Percentiles rank a stretch among this genome's conserved stretches.
Evolutionary conservation across 2,113 vertebrate species (phyloP).

Genomic region (Xiphophorus hellerii): DNA sequence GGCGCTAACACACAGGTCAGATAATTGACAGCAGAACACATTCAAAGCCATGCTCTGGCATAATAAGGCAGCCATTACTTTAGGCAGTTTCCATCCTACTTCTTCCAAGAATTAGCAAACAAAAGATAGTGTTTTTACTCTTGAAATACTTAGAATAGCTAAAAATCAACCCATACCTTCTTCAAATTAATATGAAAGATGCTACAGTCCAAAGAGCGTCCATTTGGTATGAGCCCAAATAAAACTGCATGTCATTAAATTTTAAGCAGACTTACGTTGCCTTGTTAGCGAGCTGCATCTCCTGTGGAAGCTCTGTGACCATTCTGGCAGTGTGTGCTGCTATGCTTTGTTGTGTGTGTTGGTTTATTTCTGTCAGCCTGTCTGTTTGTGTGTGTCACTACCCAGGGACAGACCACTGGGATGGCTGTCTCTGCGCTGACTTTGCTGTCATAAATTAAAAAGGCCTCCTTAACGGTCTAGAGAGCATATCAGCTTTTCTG

Average conservation of each 20-base stretch:
- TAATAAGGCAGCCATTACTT: slow-evolving; percentile 60
- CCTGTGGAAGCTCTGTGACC: slow-evolving; percentile 56
- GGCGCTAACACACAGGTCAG: not conserved
- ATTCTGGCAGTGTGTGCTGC: slow-evolving; percentile 58
- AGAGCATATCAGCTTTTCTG: slow-evolving; percentile 62
- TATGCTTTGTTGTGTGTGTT: slow-evolving; percentile 60
- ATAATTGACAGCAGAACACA: slow-evolving; percentile 39
- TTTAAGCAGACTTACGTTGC: slow-evolving; percentile 69
- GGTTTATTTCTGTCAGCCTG: slow-evolving; percentile 69
- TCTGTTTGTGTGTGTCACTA: slow-evolving; percentile 53
- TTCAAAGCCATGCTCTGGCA: slow-evolving; percentile 44
- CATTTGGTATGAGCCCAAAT: not conserved
- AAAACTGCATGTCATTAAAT: slow-evolving; percentile 17
- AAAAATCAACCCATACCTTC: not conserved
- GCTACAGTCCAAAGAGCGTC: not conserved
- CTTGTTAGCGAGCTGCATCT: slow-evolving; percentile 52
- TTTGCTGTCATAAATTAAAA: slow-evolving; percentile 74
- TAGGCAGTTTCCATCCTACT: slow-evolving; percentile 74
- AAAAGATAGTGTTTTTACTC: slow-evolving; percentile 40
- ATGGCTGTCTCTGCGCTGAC: slow-evolving; percentile 69
- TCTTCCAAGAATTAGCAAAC: slow-evolving; percentile 60
- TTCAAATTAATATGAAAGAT: not conserved
- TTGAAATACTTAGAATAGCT: not conserved
- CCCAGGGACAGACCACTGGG: slow-evolving; percentile 60
- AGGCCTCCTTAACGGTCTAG: slow-evolving; percentile 68